Conservation (phyloP, 2,797 vertebrate genomes). For the Anguilla pacifica region DNA sequence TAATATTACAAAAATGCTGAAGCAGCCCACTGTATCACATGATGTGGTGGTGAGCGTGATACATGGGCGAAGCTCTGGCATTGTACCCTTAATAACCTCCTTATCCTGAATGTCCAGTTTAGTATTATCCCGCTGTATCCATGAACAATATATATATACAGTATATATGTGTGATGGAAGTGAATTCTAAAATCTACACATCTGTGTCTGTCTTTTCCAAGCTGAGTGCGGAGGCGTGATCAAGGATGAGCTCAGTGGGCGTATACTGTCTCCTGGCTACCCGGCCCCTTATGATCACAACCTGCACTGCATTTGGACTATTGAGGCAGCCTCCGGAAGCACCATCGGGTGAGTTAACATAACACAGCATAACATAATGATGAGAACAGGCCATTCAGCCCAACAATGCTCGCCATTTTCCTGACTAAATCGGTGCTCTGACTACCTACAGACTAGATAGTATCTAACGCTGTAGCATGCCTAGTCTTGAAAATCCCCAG, state of each 20-base stretch:
- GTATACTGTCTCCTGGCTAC: slow-evolving; percentile 94
- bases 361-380: too few species aligned
- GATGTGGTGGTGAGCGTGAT: neutral
- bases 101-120: neutral
- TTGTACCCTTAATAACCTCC: neutral
- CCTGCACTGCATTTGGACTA: slow-evolving; percentile 93
- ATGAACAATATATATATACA: neutral
- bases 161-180: too few species aligned
- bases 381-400: too few species aligned
- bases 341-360: slow-evolving; percentile 86
- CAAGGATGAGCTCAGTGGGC: slow-evolving; percentile 80
- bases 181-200: neutral
- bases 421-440: too few species aligned
- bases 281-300: slow-evolving; percentile 96
- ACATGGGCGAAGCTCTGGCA: neutral
- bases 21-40: too few species aligned
- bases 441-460: too few species aligned
- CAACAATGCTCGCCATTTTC: too few species aligned
- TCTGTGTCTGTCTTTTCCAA: slow-evolving; percentile 50
- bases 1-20: neutral
- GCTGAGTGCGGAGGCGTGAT: slow-evolving; percentile 92
- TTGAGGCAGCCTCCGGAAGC: slow-evolving; percentile 91
- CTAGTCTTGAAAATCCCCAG: too few species aligned
- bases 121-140: neutral
- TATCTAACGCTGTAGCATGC: too few species aligned